phyloP scores from a whole-genome alignment of 2,888 invertebrate genomes.

The Lasius platythorax region DNA sequence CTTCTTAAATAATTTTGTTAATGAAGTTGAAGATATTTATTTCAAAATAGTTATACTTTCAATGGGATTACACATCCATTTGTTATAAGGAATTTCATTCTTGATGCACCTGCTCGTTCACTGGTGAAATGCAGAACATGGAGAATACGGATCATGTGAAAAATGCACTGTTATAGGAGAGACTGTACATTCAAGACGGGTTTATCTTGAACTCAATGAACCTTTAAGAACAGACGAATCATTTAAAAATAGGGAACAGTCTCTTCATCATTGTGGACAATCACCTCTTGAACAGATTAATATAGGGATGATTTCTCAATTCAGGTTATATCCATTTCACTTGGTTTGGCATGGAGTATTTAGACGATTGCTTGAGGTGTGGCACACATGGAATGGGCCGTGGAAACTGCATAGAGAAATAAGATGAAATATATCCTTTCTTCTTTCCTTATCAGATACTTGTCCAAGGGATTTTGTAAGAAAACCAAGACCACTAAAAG shows the following conservation, averaged over 20 bases:
- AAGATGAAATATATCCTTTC: conserved; percentile 11
- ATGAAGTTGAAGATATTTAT: conserved; percentile 32
- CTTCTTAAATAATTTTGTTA: conserved; percentile 21
- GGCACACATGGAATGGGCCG: not conserved
- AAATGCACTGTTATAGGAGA: conserved; percentile 22
- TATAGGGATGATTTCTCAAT: conserved; percentile 24
- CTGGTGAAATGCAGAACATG: conserved; percentile 20
- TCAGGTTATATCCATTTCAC: conserved; percentile 19
- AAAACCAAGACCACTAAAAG: conserved; percentile 15
- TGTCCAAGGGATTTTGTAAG: conserved; percentile 19
- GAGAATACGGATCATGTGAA: conserved; percentile 6
- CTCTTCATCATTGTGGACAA: conserved; percentile 12
- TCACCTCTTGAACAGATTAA: conserved; percentile 20
- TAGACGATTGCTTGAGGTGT: conserved; percentile 2
- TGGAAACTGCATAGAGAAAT: too few species aligned
- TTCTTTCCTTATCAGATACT: not conserved
- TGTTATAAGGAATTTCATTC: conserved; percentile 8
- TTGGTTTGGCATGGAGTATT: conserved; percentile 23
- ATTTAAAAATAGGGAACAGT: conserved; percentile 10
- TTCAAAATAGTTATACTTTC: conserved; percentile 20
- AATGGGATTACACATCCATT: conserved; percentile 8
- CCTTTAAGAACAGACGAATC: conserved; percentile 5
- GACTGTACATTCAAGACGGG: conserved; percentile 1
- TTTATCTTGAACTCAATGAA: conserved; percentile 15
- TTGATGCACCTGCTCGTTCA: conserved; percentile 30